Percentiles rank a stretch among this genome's conserved stretches.
Conservation (phyloP, 64 coral and sea anemone species). For the Anthopleura sola region DNA sequence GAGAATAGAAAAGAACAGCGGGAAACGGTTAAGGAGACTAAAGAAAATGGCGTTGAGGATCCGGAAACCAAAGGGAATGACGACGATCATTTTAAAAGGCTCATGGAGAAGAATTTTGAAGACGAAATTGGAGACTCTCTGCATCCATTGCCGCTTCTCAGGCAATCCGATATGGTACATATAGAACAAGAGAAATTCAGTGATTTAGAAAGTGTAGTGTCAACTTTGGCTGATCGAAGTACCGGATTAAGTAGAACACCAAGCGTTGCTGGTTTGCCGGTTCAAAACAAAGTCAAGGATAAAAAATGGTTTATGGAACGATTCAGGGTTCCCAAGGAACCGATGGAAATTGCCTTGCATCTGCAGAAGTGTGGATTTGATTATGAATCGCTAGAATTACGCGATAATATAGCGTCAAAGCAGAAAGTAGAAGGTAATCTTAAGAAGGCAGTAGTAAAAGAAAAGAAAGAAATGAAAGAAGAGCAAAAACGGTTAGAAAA, state of each 20-base stretch:
- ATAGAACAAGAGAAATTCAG: background rate
- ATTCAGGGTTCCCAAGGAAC: slow-evolving; percentile 4
- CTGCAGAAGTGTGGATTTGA: background rate
- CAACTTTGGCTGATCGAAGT: background rate
- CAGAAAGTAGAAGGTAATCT: slow-evolving; percentile 19
- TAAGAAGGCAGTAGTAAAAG: slow-evolving; percentile 26
- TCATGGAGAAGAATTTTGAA: background rate
- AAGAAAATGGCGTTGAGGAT: no score
- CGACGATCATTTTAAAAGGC: background rate
- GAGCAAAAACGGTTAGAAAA: slow-evolving; percentile 30
- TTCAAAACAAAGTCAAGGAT: background rate
- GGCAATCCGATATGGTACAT: background rate
- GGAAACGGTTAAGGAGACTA: no score
- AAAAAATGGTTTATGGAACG: background rate
- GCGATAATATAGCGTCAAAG: background rate
- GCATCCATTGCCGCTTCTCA: background rate
- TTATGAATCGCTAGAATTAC: background rate
- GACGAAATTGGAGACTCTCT: background rate
- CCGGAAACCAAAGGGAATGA: background rate
- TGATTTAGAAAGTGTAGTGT: background rate
- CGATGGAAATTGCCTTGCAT: slow-evolving; percentile 1
- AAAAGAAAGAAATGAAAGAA: slow-evolving; percentile 24
- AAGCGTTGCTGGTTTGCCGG: no score
- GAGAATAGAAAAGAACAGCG: no score
- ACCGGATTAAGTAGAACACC: no score